These are phyloP conservation scores for Cataglyphis cursor DNA, from an alignment of 2,888 invertebrate genomes.

Conservation along the genomic window DNA sequence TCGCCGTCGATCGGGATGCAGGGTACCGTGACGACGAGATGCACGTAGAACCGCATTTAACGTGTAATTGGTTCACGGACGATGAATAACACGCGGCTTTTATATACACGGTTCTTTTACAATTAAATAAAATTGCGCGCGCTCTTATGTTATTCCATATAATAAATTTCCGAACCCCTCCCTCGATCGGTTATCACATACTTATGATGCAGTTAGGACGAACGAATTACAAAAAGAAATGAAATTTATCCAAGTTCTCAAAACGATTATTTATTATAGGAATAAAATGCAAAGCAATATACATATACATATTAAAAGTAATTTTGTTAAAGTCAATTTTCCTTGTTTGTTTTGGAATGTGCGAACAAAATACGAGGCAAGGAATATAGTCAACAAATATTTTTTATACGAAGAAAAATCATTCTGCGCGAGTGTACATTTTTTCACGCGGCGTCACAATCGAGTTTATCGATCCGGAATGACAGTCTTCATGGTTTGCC, in stretches of 20 bases:
- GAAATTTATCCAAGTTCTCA: not conserved
- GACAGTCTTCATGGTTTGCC: constrained; percentile 59
- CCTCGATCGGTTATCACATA: not conserved
- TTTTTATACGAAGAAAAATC: not conserved
- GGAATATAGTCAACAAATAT: not conserved
- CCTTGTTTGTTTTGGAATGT: not conserved
- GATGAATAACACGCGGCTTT: constrained; percentile 24
- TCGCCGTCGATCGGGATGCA: constrained; percentile 45
- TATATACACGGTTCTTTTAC: not conserved
- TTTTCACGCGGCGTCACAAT: constrained; percentile 61
- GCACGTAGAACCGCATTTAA: constrained; percentile 50
- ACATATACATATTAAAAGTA: not conserved
- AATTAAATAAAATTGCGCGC: not conserved
- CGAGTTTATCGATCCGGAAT: constrained; percentile 72
- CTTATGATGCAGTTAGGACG: not conserved
- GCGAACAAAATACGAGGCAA: not conserved
- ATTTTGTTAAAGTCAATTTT: not conserved
- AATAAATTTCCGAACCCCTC: not conserved
- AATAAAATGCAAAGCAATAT: not conserved
- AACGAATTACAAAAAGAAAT: not conserved
- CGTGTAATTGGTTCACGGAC: constrained; percentile 48
- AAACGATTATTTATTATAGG: not conserved
- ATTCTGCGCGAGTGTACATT: constrained; percentile 54
- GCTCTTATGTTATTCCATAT: not conserved
- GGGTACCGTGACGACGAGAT: constrained; percentile 48